Evolutionary conservation across 2,888 invertebrate genomes (phyloP).

Genomic region (Cyrtodaria siliqua): DNA sequence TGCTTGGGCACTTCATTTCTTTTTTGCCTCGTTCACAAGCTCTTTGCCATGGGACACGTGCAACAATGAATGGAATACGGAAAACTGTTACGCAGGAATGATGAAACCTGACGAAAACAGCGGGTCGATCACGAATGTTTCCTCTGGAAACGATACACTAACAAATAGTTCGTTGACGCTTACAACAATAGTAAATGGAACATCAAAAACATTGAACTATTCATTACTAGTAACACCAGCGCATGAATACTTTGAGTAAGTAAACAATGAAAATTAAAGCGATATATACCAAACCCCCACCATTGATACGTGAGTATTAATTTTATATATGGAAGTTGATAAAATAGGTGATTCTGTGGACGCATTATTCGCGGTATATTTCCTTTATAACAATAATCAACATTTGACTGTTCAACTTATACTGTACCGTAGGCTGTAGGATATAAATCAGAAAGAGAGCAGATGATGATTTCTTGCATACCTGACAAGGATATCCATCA

Average conservation of each 20-base stretch:
- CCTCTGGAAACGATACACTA: background rate
- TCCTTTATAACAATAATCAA: too few species aligned
- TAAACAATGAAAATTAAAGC: too few species aligned
- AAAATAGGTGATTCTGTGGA: too few species aligned
- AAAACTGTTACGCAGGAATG: conserved; percentile 85
- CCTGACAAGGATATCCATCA: too few species aligned
- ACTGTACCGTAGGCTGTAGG: too few species aligned
- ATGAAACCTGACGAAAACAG: conserved; percentile 21
- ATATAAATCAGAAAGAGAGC: too few species aligned
- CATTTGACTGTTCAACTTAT: too few species aligned
- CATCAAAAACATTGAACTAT: background rate
- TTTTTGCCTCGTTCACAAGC: conserved; percentile 97
- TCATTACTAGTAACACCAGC: conserved; percentile 88
- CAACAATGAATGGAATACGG: conserved; percentile 97
- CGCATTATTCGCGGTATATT: too few species aligned
- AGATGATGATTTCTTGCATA: too few species aligned
- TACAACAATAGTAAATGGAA: background rate
- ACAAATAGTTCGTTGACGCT: conserved; percentile 6
- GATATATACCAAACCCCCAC: too few species aligned
- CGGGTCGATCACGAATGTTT: background rate
- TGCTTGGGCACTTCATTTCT: conserved; percentile 98
- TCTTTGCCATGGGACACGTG: conserved; percentile 93
- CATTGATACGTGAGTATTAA: too few species aligned
- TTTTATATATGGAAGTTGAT: too few species aligned
- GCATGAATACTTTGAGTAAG: conserved; percentile 97